Percentiles rank a stretch among this genome's conserved stretches.
These are phyloP conservation scores for Eretmochelys imbricata DNA, from an alignment of 2,113 vertebrate species.

Conservation along the genomic window DNA sequence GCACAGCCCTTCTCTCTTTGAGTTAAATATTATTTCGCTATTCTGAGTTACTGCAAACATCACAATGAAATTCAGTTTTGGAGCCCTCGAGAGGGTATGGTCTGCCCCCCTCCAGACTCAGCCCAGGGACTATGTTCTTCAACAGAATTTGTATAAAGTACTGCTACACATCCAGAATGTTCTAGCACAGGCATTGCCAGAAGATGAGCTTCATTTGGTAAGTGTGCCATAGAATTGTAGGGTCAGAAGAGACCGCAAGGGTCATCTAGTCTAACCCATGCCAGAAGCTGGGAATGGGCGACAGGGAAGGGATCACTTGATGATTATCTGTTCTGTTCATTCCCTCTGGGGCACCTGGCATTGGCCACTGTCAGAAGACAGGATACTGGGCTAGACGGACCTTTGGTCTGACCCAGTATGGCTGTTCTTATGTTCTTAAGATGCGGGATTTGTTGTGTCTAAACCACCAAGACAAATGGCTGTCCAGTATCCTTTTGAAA, in stretches of 20 bases:
- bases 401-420: too few species aligned
- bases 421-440: too few species aligned
- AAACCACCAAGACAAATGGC: background rate
- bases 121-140: background rate
- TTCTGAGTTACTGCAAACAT: background rate
- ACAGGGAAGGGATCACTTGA: too few species aligned
- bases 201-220: background rate
- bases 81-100: background rate
- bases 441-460: background rate
- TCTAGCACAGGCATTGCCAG: background rate
- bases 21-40: background rate
- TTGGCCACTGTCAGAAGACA: too few species aligned
- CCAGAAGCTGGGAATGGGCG: too few species aligned
- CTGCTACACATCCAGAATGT: background rate
- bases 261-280: background rate
- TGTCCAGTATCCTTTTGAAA: background rate
- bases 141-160: background rate
- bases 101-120: background rate
- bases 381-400: too few species aligned
- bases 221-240: background rate
- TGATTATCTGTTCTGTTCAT: too few species aligned
- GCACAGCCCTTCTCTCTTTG: background rate
- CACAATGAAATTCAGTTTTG: background rate
- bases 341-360: too few species aligned
- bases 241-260: background rate